phyloP scores from a whole-genome alignment of 2,113 vertebrate species.

The Gobio gobio region DNA sequence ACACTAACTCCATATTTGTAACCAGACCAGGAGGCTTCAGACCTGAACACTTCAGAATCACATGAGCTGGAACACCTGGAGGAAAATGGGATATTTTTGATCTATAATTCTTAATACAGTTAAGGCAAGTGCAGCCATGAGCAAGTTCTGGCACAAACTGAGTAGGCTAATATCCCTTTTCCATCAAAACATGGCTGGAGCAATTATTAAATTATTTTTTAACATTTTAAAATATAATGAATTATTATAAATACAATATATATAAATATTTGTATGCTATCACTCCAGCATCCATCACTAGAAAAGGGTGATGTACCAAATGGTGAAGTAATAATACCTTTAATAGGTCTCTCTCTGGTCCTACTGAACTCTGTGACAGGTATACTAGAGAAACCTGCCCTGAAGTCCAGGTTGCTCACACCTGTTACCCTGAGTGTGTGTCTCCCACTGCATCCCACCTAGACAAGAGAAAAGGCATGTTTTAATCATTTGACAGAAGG shows the following conservation, averaged over 20 bases:
- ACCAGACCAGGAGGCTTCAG: slow-evolving; percentile 81
- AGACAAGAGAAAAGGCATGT: slow-evolving; percentile 7
- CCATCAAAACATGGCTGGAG: not conserved
- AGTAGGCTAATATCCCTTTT: not conserved
- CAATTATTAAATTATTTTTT: not conserved
- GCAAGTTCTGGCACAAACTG: slow-evolving; percentile 3
- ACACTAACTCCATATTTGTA: slow-evolving; percentile 81
- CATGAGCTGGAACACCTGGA: slow-evolving; percentile 84
- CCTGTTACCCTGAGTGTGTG: slow-evolving; percentile 90
- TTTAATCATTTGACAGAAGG: slow-evolving; percentile 26
- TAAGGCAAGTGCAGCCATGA: not conserved
- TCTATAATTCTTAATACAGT: not conserved
- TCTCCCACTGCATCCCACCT: slow-evolving; percentile 86
- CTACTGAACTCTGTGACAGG: slow-evolving; percentile 76
- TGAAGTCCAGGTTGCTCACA: slow-evolving; percentile 86
- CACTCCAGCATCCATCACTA: not conserved
- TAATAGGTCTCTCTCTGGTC: slow-evolving; percentile 83
- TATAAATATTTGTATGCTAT: not conserved
- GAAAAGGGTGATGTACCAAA: not conserved
- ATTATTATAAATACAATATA: not conserved
- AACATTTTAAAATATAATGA: not conserved
- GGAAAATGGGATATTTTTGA: not conserved
- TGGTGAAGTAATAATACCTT: slow-evolving; percentile 74
- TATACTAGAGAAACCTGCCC: slow-evolving; percentile 82
- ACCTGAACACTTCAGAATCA: slow-evolving; percentile 86